phyloP scores from a whole-genome alignment of 2,113 vertebrate genomes.

The Clarias magur region DNA sequence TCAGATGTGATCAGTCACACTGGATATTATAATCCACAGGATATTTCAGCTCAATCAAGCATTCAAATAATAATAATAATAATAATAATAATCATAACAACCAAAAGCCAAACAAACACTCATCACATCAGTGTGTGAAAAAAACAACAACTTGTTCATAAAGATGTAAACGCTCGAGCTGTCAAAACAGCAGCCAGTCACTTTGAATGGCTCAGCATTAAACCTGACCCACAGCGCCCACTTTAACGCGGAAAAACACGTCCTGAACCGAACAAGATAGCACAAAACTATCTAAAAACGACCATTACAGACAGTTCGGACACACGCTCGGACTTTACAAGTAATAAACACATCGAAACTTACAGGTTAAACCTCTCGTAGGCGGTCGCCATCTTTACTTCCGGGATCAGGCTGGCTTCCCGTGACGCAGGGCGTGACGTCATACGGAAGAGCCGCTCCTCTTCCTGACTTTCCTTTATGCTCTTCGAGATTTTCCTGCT shows the following conservation, averaged over 20 bases:
- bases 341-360: slow-evolving; percentile 59
- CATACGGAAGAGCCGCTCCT: neutral
- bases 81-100: neutral
- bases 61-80: too few relatives aligned
- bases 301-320: neutral
- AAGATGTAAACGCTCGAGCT: neutral
- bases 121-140: neutral
- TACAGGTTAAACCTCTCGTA: slow-evolving; percentile 79
- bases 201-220: neutral
- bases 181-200: neutral
- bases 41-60: neutral
- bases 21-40: neutral
- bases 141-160: too few relatives aligned
- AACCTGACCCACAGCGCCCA: neutral
- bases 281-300: neutral
- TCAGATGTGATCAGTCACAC: neutral
- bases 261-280: neutral
- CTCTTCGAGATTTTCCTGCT: neutral
- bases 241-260: neutral
- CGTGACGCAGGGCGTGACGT: slow-evolving; percentile 60
- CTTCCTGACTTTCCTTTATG: neutral
- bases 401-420: slow-evolving; percentile 61
- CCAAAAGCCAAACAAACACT: neutral
- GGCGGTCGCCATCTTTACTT: slow-evolving; percentile 76
- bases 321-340: neutral